Evolutionary conservation across 2,888 invertebrate species (phyloP).

Genomic region (Ochropleura plecta): DNA sequence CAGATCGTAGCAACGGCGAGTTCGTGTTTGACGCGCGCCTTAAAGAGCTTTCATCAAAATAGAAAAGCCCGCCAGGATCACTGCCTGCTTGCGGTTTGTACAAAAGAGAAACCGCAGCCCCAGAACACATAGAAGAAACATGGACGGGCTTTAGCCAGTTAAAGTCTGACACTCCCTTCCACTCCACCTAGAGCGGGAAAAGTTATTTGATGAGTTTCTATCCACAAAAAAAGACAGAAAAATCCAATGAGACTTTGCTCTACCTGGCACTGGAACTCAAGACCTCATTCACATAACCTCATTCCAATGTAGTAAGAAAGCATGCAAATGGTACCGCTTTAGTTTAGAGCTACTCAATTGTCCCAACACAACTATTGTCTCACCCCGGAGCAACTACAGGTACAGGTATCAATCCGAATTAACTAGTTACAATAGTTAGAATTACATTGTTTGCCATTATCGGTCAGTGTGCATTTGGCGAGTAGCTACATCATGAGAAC

Average conservation of each 20-base stretch:
- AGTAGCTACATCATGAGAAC: not conserved
- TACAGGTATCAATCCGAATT: slow-evolving; percentile 4
- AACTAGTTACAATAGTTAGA: not conserved
- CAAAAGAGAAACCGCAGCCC: too few relatives aligned
- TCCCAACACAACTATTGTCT: slow-evolving; percentile 11
- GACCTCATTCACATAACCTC: not conserved
- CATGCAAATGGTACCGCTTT: not conserved
- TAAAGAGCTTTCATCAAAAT: too few relatives aligned
- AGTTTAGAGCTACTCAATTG: not conserved
- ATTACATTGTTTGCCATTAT: slow-evolving; percentile 21
- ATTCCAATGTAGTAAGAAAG: not conserved
- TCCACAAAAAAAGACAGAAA: not conserved
- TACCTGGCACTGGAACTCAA: not conserved
- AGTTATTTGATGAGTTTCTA: too few relatives aligned
- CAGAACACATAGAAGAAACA: too few relatives aligned
- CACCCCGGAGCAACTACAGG: not conserved
- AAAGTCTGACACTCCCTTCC: too few relatives aligned
- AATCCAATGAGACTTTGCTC: not conserved
- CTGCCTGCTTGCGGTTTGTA: too few relatives aligned
- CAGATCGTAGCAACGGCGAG: too few relatives aligned
- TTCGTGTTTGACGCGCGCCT: too few relatives aligned
- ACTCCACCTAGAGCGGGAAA: too few relatives aligned
- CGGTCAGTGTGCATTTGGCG: not conserved
- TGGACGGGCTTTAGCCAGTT: too few relatives aligned
- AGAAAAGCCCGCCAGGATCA: too few relatives aligned